Evolutionary conservation across 2,113 vertebrate species (phyloP).

Genomic region (Nymphicus hollandicus): DNA sequence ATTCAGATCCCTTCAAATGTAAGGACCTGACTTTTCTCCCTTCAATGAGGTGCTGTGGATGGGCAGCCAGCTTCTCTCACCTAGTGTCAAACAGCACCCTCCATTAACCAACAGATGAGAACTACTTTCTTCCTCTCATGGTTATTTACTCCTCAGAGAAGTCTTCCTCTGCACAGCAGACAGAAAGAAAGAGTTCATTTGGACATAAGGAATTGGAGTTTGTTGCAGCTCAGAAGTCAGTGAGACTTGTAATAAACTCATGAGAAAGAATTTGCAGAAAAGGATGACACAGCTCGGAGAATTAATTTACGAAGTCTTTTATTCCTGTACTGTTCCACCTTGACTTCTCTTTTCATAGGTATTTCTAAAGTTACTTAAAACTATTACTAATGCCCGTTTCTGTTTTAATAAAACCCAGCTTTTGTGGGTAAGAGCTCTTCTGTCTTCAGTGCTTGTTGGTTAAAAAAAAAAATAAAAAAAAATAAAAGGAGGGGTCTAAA

Average conservation of each 20-base stretch:
- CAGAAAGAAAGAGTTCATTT: background rate
- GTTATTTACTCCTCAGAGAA: background rate
- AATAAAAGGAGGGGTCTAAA: background rate
- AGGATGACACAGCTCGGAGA: background rate
- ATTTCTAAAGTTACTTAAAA: background rate
- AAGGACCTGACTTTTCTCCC: background rate
- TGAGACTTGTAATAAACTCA: background rate
- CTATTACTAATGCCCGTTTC: background rate
- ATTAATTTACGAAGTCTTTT: background rate
- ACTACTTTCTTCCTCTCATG: background rate
- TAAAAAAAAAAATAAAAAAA: background rate
- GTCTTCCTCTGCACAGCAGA: background rate
- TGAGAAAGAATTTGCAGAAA: background rate
- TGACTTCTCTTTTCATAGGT: background rate
- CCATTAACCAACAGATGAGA: background rate
- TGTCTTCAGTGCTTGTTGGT: background rate
- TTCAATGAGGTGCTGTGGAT: background rate
- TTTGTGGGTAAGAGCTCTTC: background rate
- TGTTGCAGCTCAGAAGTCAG: background rate
- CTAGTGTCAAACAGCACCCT: accelerated
- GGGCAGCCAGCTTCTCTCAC: background rate
- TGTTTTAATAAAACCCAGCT: background rate
- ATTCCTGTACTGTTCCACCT: background rate
- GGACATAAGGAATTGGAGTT: background rate
- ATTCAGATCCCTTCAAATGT: background rate